Conservation (phyloP, 1,140 invertebrate species). For the Vollenhovia emeryi region DNA sequence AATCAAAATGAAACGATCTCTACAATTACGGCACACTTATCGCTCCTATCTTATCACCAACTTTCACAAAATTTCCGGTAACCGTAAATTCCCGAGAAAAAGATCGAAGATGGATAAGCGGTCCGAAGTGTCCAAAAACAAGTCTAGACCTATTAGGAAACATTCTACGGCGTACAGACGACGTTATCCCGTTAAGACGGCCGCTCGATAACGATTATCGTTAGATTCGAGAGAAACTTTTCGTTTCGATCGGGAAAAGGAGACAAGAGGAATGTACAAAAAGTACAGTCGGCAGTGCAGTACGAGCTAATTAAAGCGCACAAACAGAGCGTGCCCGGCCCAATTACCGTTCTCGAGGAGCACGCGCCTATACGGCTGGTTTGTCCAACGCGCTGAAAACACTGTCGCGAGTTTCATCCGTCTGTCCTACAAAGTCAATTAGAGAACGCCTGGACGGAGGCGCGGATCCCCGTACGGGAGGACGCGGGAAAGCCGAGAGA, state of each 20-base stretch:
- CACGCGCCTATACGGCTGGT: conserved; percentile 68
- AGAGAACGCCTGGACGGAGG: conserved; percentile 7
- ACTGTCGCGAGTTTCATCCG: conserved; percentile 49
- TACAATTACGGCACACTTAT: neutral
- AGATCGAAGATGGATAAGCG: neutral
- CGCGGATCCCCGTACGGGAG: neutral
- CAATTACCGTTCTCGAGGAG: conserved; percentile 77
- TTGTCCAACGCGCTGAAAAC: conserved; percentile 7
- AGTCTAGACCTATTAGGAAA: neutral
- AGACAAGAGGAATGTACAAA: conserved; percentile 54
- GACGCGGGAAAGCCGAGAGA: neutral
- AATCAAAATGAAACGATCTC: neutral
- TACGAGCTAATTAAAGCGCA: conserved; percentile 80
- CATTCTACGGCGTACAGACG: neutral
- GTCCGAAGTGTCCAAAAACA: neutral
- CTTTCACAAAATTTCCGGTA: neutral
- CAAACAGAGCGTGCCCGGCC: conserved; percentile 82
- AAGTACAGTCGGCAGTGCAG: conserved; percentile 31
- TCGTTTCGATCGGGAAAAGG: conserved; percentile 62
- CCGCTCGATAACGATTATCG: neutral
- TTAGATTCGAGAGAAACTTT: too few relatives aligned
- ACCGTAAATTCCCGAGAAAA: neutral
- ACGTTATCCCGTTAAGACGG: neutral
- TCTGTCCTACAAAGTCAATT: conserved; percentile 46
- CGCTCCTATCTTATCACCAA: neutral